Percentiles rank a stretch among this genome's conserved stretches.
Evolutionary conservation across 1,140 invertebrate species (phyloP).

Genomic region (Hesperophylax magnus): DNA sequence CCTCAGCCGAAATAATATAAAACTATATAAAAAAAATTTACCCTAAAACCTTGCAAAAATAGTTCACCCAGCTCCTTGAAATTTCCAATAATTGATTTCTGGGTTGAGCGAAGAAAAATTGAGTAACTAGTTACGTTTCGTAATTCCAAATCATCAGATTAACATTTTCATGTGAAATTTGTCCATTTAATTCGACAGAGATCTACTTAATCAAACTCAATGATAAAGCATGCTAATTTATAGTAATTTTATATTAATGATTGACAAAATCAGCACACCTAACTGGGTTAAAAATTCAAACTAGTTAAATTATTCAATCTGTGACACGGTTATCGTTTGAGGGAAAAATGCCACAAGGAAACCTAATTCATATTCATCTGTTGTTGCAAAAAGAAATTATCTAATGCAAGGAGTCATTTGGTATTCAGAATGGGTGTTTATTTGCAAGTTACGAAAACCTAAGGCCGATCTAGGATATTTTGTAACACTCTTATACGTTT

Average conservation of each 20-base stretch:
- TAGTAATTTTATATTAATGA: not conserved
- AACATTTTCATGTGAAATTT: not conserved
- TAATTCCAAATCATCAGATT: not conserved
- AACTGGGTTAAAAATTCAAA: conserved; percentile 18
- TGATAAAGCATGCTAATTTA: conserved; percentile 19
- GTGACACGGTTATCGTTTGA: not conserved
- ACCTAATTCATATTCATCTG: conserved; percentile 1
- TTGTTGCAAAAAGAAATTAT: conserved; percentile 4
- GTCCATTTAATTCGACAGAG: conserved; percentile 9
- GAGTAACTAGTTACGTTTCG: too few species aligned
- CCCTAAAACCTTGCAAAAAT: too few species aligned
- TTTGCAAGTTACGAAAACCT: not conserved
- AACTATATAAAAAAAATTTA: too few species aligned
- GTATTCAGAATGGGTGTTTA: conserved; percentile 6
- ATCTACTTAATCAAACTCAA: not conserved
- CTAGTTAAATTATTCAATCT: conserved; percentile 7
- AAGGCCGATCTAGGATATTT: not conserved
- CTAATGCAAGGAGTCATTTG: conserved; percentile 8
- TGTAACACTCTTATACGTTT: not conserved
- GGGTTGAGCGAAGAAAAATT: too few species aligned
- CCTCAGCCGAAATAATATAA: too few species aligned
- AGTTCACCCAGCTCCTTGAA: too few species aligned
- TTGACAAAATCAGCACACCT: conserved; percentile 16
- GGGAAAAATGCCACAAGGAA: not conserved
- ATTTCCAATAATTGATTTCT: too few species aligned